Evolutionary conservation across 1,140 invertebrate species (phyloP), one percentile per base, ranked within the genome.

Genomic region (Nasonia longicornis): DNA sequence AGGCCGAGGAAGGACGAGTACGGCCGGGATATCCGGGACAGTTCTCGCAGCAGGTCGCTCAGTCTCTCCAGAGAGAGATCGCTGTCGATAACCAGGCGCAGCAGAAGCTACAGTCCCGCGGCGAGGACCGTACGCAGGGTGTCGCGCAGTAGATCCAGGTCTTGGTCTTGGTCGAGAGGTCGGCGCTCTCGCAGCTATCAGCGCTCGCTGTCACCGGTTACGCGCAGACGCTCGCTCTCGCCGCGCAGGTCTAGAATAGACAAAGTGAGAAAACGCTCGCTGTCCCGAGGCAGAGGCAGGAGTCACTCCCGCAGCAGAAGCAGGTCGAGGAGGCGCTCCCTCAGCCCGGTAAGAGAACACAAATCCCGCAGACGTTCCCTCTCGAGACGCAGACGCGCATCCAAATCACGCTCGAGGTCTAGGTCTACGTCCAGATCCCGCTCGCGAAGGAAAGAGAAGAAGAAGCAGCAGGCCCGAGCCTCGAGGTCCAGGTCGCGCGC

Each of bases 1-100:
- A 90, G 93, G n/a, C 89, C 92, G 26, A 88, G 88, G 42, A 95
- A 95, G 89, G 96, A 96, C 88, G 93, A 95, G 45, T 96, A 96
- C 90, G 95, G 95, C 0, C 91, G 95, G n/a, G 95, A 96, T 88
- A 92, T 93, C 31, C 84, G 90, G 26, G 88, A 89, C 7, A 85
- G 87, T 64, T 92, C 90, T 2, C 83, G 88, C 20, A 91, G 90
- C 69, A 88, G 89, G 70, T 90, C 89, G 31, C 85, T 89, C 29
- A 91, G 85, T 14, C 73, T 86, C 7, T 86, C 86, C 20, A 75
- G 86, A 16, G 79, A 80, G 14, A 74, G 78, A 6, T 85, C 85
- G 8, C 73, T 81, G 12, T 82, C 85, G 2, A 69, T 83, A 14
- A 72, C 83, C 12, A 85, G 86, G 20, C 80, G 83, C 22, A 88